Conservation (phyloP, 2,888 invertebrate genomes). For the Allolobophora icterica region DNA sequence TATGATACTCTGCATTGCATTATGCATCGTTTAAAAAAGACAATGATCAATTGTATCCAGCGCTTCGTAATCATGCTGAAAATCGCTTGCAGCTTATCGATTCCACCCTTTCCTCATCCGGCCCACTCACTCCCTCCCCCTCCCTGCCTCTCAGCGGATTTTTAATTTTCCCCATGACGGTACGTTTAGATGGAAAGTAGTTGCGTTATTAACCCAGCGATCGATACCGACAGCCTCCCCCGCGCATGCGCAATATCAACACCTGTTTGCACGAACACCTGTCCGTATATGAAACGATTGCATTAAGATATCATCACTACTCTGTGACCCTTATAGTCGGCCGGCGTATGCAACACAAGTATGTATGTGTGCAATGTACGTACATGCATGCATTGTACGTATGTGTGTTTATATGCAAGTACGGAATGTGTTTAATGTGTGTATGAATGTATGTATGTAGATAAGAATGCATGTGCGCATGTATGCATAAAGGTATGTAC, state of each 20-base stretch:
- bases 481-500: too few relatives aligned
- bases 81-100: neutral
- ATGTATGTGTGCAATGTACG: too few relatives aligned
- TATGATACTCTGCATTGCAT: neutral
- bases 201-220: neutral
- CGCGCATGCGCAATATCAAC: neutral
- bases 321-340: too few relatives aligned
- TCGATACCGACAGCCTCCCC: neutral
- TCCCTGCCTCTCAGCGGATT: neutral
- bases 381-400: too few relatives aligned
- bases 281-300: neutral
- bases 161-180: neutral
- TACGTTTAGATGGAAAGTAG: neutral
- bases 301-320: neutral
- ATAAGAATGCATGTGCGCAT: too few relatives aligned
- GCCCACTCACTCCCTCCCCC: neutral
- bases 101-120: neutral
- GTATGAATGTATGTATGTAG: too few relatives aligned
- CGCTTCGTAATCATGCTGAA: neutral
- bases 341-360: neutral
- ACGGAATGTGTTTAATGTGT: too few relatives aligned
- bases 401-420: too few relatives aligned
- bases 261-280: slow-evolving; percentile 17
- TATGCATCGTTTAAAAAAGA: neutral
- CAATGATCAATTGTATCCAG: neutral